Percentiles rank a stretch among this genome's conserved stretches.
phyloP scores from a whole-genome alignment of 1,140 invertebrate species.

The Achroia grisella region DNA sequence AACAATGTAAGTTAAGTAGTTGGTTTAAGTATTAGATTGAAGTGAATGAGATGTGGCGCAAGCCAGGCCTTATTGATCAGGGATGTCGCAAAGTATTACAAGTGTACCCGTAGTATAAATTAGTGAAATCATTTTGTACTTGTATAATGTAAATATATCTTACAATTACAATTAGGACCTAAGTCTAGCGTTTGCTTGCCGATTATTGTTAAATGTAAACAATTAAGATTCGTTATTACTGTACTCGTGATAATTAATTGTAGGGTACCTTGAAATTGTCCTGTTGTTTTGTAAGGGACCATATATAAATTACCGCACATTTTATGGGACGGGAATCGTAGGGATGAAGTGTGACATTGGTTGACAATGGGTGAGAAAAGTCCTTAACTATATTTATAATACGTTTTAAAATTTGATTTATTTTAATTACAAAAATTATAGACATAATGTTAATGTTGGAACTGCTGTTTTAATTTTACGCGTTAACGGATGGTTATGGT shows the following conservation, averaged over 20 bases:
- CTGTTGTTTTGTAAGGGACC: conserved; percentile 34
- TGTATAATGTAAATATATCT: conserved; percentile 17
- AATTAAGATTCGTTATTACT: conserved; percentile 16
- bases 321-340: no score
- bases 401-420: no score
- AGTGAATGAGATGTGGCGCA: conserved; percentile 21
- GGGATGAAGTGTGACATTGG: no score
- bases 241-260: conserved; percentile 25
- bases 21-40: not conserved
- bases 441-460: no score
- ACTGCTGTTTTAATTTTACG: no score
- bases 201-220: not conserved
- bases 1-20: not conserved
- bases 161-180: conserved; percentile 6
- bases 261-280: conserved; percentile 15
- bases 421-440: no score
- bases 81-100: conserved; percentile 8
- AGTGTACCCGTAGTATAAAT: conserved; percentile 1
- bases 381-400: no score
- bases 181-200: not conserved
- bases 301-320: no score
- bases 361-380: no score
- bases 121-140: conserved; percentile 25
- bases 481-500: no score
- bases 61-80: conserved; percentile 35